These are phyloP conservation scores for Isoperla grammatica DNA, from an alignment of 2,888 invertebrate genomes.

Conservation along the genomic window DNA sequence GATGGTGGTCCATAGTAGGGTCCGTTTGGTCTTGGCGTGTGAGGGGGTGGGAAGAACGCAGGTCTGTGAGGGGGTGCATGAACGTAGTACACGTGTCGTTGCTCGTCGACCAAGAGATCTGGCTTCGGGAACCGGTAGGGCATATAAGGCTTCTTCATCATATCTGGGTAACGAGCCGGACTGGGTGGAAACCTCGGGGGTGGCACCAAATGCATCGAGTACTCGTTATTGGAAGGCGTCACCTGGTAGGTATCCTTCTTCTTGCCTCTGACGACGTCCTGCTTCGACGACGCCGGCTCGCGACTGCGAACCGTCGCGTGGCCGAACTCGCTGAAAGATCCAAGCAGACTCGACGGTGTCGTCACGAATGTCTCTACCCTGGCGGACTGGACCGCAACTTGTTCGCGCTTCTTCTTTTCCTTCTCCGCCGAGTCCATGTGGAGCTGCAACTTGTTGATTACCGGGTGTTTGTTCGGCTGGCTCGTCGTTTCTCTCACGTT, in stretches of 20 bases:
- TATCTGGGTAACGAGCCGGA: not conserved
- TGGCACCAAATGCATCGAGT: slow-evolving; percentile 22
- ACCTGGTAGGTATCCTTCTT: slow-evolving; percentile 17
- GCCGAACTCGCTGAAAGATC: slow-evolving; percentile 56
- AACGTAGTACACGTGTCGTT: slow-evolving; percentile 11
- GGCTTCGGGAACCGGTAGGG: slow-evolving; percentile 8
- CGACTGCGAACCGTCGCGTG: slow-evolving; percentile 46
- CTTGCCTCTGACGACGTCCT: slow-evolving; percentile 39
- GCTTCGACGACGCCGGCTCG: slow-evolving; percentile 45
- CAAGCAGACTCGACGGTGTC: slow-evolving; percentile 39
- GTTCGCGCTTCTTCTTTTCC: slow-evolving; percentile 17
- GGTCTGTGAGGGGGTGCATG: not conserved
- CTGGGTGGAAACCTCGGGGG: slow-evolving; percentile 13
- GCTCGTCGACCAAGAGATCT: slow-evolving; percentile 17
- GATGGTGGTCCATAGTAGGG: slow-evolving; percentile 7
- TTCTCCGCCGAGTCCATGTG: slow-evolving; percentile 24
- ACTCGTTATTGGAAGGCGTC: slow-evolving; percentile 11
- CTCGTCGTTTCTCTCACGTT: not conserved
- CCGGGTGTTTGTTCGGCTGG: slow-evolving; percentile 20
- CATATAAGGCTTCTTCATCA: slow-evolving; percentile 7
- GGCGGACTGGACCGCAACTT: slow-evolving; percentile 5
- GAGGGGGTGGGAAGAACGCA: not conserved
- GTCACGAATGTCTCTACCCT: slow-evolving; percentile 15
- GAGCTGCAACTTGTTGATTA: slow-evolving; percentile 22
- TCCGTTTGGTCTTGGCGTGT: slow-evolving; percentile 11